Percentiles rank a stretch among this genome's conserved stretches.
Evolutionary conservation across 2,113 vertebrate genomes (phyloP).

Genomic region (Entelurus aequoreus): DNA sequence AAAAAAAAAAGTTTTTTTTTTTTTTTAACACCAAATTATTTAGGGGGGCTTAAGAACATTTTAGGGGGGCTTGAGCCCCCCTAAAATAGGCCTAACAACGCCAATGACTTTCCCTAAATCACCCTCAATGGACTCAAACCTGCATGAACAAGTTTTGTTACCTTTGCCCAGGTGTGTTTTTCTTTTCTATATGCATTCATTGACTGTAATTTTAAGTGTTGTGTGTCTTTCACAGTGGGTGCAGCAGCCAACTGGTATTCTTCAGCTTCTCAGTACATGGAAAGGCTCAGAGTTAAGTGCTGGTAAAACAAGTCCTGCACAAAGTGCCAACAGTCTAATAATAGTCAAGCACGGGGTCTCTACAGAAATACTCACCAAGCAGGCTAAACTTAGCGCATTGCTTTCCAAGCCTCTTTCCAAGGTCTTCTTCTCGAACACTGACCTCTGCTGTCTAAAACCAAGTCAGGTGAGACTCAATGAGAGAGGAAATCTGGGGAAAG

Average conservation of each 20-base stretch:
- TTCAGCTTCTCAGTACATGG: conserved; percentile 6
- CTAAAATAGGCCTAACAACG: no score
- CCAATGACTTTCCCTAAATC: conserved; percentile 23
- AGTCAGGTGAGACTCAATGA: conserved; percentile 44
- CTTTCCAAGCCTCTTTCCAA: conserved; percentile 44
- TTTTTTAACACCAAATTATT: no score
- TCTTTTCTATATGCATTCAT: conserved; percentile 30
- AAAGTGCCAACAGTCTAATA: conserved; percentile 64
- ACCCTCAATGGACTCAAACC: conserved; percentile 13
- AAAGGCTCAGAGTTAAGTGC: conserved; percentile 29
- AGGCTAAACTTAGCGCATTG: conserved; percentile 63
- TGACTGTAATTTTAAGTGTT: conserved; percentile 25
- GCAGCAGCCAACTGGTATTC: conserved; percentile 5
- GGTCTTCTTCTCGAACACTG: conserved; percentile 27
- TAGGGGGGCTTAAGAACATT: no score
- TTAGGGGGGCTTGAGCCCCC: no score
- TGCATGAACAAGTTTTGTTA: conserved; percentile 15
- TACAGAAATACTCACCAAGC: conserved; percentile 59
- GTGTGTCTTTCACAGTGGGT: conserved; percentile 13
- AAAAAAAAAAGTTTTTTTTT: no score
- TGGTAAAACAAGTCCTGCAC: conserved; percentile 46
- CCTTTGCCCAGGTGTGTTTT: conserved; percentile 11
- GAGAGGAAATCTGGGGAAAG: conserved; percentile 36
- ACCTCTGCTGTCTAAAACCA: conserved; percentile 43
- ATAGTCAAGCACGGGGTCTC: conserved; percentile 68